Base-by-base conservation (phyloP, 2,888 invertebrate species). In the Metallyticus violacea region DNA sequence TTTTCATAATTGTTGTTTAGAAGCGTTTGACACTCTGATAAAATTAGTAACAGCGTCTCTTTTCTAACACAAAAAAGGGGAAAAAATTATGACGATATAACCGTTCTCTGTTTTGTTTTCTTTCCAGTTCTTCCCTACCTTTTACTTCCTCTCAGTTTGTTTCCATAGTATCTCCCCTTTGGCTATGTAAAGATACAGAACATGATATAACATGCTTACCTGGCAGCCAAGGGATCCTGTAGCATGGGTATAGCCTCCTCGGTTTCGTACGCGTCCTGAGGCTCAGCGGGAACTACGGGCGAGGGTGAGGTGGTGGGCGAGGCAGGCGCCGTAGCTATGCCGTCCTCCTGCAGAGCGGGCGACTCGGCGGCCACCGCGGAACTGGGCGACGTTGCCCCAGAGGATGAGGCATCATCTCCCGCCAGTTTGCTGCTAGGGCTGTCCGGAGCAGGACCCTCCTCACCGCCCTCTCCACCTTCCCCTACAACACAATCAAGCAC, bases 401-500 rank as follows among this genome's bases (percentile, higher is more conserved):
- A 87, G 62, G 88, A 88, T 9, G 91, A 91, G 87, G 92, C 92
- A 84, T 92, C 92, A 89, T 92, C 92, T 62, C 91, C 92, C 85
- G 92, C 92, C 85, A 91, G 88, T 88, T 92, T 92, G 86, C 92
- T 87, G 83, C 89, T 89, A 91, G 92, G 94, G 93, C 91, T 94
- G 93, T 91, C 93, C 93, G 91, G 93, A 93, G 90, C 91, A 91
- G 89, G 91, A 91, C 85, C 90, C 30, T 88, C 85, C 15, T 92
- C 92, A 88, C 92, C 93, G 88, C 92, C 93, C 80, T 93, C 93
- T 89, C 90, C 91, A 81, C 91, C 91, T 92, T 94, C 94, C 94
- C 94, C 94, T 94, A 91, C 1, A 93, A 93, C 90, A 79, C 77
- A 15, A 6, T 22, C 40, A 9, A 62, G 22, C 40, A 62, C 40